These are phyloP conservation scores for Eptesicus fuscus DNA, from an alignment of 2,113 vertebrate species.

Conservation along the genomic window DNA sequence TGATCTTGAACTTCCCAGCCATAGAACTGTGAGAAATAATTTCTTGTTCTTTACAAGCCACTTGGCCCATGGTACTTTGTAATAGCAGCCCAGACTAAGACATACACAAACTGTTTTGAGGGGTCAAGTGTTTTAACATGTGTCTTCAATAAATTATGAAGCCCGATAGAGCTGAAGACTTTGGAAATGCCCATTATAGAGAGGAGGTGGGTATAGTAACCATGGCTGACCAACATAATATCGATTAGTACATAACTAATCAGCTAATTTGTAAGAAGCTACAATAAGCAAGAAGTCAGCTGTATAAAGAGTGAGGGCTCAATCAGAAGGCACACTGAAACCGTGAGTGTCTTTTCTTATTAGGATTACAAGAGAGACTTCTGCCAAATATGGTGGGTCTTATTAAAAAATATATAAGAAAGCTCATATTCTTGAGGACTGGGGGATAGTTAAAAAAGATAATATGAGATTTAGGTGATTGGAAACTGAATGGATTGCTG, in stretches of 20 bases:
- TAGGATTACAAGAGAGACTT: not conserved
- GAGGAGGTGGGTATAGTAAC: not conserved
- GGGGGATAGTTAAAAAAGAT: not conserved
- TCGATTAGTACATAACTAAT: no score
- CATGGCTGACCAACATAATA: not conserved
- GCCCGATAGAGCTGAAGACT: not conserved
- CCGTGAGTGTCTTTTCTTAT: not conserved
- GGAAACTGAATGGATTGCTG: not conserved
- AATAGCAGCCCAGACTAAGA: not conserved
- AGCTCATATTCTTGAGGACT: not conserved
- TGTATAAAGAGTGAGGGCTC: no score
- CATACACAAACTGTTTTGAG: not conserved
- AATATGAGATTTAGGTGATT: no score
- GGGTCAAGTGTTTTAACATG: not conserved
- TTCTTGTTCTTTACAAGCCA: not conserved
- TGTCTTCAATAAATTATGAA: not conserved
- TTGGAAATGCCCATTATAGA: no score
- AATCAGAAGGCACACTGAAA: rapidly evolving
- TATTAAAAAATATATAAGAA: not conserved
- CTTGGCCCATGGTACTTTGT: not conserved
- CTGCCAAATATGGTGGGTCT: no score
- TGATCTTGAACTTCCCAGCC: not conserved
- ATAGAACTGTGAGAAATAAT: not conserved
- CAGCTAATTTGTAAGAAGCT: not conserved
- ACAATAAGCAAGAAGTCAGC: not conserved